These are phyloP conservation scores for Desoria tigrina DNA, from an alignment of 2,888 invertebrate species.

Conservation along the genomic window DNA sequence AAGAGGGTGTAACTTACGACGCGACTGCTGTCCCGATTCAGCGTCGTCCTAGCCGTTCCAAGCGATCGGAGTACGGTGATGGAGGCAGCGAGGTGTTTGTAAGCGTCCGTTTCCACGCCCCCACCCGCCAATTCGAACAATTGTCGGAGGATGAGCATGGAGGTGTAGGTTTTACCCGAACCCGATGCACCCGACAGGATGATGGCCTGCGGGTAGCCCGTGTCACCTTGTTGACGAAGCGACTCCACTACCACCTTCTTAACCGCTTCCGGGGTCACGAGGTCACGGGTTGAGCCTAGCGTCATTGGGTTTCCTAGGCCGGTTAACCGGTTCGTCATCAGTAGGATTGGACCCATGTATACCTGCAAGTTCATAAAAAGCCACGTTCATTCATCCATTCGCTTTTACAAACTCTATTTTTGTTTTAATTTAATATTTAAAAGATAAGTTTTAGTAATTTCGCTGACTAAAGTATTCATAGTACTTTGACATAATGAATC, in stretches of 20 bases:
- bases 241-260: conserved; percentile 88
- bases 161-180: conserved; percentile 90
- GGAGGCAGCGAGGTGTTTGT: conserved; percentile 91
- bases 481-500: no score
- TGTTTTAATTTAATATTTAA: no score
- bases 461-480: no score
- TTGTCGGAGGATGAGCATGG: conserved; percentile 84
- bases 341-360: conserved; percentile 85
- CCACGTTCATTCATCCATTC: background rate
- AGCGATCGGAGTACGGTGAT: conserved; percentile 90
- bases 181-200: conserved; percentile 88
- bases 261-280: conserved; percentile 76
- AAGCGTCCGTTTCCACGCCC: conserved; percentile 92
- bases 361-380: conserved; percentile 65
- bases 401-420: no score
- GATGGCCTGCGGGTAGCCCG: conserved; percentile 92
- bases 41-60: conserved; percentile 85
- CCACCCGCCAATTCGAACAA: conserved; percentile 92
- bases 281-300: conserved; percentile 73
- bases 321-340: conserved; percentile 86
- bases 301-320: conserved; percentile 86
- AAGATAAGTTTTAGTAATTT: no score
- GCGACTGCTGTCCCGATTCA: conserved; percentile 89
- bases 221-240: conserved; percentile 89
- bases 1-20: conserved; percentile 80